Base-by-base conservation (phyloP, 2,797 vertebrate species). In the Simalia tracyae region DNA sequence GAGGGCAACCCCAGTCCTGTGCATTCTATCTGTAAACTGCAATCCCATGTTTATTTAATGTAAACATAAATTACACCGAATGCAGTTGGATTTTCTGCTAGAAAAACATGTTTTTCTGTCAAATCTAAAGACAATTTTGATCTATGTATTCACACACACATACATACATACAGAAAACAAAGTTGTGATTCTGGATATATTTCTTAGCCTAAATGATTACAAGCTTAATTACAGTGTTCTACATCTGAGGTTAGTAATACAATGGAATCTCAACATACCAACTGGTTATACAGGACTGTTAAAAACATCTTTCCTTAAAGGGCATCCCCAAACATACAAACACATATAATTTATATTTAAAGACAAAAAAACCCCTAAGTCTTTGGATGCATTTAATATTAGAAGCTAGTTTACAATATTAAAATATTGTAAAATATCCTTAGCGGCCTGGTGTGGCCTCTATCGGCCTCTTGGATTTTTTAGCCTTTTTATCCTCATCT, bases 221-320 rank as follows among this genome's bases (percentile, higher is more conserved):
- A 54, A 64, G 17, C 14, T 46, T 86, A 89, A 92, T 76, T 64
- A 89, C 14, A 54, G 31, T 64, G 28, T 12, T 84, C 9, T 56
- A 57, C 60, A 61, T 36, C 14, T 28, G 8, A 68, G 54, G 87
- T 63, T 72, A 54, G 22, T 81, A 87, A 31, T 87, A 87, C 11
- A 56, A 57, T 15, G 14, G 26, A 28, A 50, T 57, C 59, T 63
- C 57, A 92, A 63, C n/a, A 64, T 10, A 66, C n/a, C 14, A 63
- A 4, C 17, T 90, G n/a, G 92, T 87, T 90, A 90, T 56, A 89
- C 87, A 66, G 87, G 61, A 85, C 59, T 89, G 85, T 24, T 61
- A 36, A 87, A 46, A 59, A 76, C 59, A 60, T 22, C 7, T 7
- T 90, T 63, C 42, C 7, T 85, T 61, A n/a, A 59, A 59, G 56